These are phyloP conservation scores for Paratrypauchen microcephalus DNA, from an alignment of 2,797 vertebrate genomes.

Conservation along the genomic window DNA sequence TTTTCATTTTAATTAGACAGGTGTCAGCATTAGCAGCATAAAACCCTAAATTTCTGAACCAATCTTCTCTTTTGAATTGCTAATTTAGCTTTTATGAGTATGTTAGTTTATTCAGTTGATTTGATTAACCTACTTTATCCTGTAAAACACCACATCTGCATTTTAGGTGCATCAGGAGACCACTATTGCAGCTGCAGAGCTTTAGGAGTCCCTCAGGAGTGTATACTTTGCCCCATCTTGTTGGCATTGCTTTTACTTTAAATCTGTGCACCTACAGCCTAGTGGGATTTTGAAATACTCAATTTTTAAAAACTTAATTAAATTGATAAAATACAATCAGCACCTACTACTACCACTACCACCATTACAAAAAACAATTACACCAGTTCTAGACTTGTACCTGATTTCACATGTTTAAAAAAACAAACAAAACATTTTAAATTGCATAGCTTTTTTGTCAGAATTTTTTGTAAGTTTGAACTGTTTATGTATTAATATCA, in stretches of 20 bases:
- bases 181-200: neutral
- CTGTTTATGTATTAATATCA: neutral
- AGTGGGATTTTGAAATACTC: too few relatives aligned
- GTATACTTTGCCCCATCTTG: neutral
- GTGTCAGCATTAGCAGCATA: neutral
- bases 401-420: neutral
- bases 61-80: constrained; percentile 9
- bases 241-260: neutral
- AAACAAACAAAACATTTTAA: too few relatives aligned
- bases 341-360: neutral
- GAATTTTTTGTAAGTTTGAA: neutral
- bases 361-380: neutral
- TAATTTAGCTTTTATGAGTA: neutral
- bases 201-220: constrained; percentile 26
- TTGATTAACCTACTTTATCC: constrained; percentile 4
- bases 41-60: neutral
- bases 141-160: constrained; percentile 1
- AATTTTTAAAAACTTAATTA: neutral
- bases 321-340: neutral
- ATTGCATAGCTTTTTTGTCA: too few relatives aligned
- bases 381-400: neutral
- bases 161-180: constrained; percentile 8
- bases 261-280: neutral
- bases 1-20: neutral
- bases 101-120: constrained; percentile 1